These are phyloP conservation scores for Drosophila oshimai DNA, from an alignment of 1,140 invertebrate species.

Conservation along the genomic window DNA sequence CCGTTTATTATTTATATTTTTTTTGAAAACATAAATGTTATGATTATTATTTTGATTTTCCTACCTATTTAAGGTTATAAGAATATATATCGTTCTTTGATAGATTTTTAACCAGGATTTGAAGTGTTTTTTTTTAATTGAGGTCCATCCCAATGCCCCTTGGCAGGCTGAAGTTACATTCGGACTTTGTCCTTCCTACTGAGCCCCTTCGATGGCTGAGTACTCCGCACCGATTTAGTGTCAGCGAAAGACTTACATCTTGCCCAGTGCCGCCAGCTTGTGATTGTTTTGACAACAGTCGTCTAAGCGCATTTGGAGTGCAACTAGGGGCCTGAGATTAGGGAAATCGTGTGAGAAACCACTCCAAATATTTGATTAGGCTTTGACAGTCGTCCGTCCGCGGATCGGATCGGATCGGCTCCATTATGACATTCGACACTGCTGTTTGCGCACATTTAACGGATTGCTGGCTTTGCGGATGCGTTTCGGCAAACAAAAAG, in stretches of 20 bases:
- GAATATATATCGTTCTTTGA: too few species aligned
- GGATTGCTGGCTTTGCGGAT: slow-evolving; percentile 71
- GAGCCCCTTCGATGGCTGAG: slow-evolving; percentile 5
- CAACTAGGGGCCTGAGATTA: slow-evolving; percentile 22
- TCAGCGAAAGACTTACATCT: slow-evolving; percentile 15
- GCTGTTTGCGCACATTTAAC: slow-evolving; percentile 79
- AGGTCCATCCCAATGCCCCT: slow-evolving; percentile 2
- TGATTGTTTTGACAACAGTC: slow-evolving; percentile 40
- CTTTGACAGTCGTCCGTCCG: neutral
- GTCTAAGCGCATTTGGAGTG: slow-evolving; percentile 20
- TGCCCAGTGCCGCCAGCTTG: slow-evolving; percentile 10
- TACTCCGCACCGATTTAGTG: neutral
- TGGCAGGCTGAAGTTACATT: neutral
- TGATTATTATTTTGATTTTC: too few species aligned
- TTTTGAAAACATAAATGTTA: too few species aligned
- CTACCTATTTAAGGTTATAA: too few species aligned
- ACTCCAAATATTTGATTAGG: slow-evolving; percentile 59
- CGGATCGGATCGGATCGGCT: neutral
- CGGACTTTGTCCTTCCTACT: slow-evolving; percentile 37
- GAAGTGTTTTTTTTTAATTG: too few species aligned
- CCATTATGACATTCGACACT: slow-evolving; percentile 71
- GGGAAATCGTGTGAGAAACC: slow-evolving; percentile 39
- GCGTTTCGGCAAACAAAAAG: slow-evolving; percentile 55
- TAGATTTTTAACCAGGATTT: too few species aligned
- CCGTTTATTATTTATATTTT: too few species aligned